Evolutionary conservation across 2,888 invertebrate genomes (phyloP).

Genomic region (Dasysyrphus albostriatus): DNA sequence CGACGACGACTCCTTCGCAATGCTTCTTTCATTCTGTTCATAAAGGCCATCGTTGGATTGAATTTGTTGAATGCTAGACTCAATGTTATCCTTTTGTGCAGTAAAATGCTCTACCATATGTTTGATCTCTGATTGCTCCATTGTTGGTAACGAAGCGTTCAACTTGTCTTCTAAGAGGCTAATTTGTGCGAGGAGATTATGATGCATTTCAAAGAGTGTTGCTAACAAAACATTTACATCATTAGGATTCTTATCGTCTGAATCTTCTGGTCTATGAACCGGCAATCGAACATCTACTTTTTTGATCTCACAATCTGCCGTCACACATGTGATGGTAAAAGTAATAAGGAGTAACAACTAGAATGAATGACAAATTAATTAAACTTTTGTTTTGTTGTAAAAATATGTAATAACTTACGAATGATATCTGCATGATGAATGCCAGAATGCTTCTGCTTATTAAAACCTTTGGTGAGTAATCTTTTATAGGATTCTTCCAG

Average conservation of each 20-base stretch:
- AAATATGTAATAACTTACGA: slow-evolving; percentile 42
- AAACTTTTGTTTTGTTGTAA: not conserved
- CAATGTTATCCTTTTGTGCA: slow-evolving; percentile 64
- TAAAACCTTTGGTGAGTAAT: slow-evolving; percentile 7
- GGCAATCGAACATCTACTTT: slow-evolving; percentile 5
- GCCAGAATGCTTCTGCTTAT: slow-evolving; percentile 41
- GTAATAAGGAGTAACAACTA: slow-evolving; percentile 14
- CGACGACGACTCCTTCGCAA: not conserved
- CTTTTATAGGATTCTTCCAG: slow-evolving; percentile 48
- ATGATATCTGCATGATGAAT: slow-evolving; percentile 38
- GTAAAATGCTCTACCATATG: slow-evolving; percentile 57
- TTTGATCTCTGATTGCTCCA: slow-evolving; percentile 15
- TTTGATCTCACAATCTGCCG: not conserved
- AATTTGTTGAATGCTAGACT: slow-evolving; percentile 47
- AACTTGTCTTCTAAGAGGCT: slow-evolving; percentile 9
- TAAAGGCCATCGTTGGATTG: slow-evolving; percentile 11
- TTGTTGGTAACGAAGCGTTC: not conserved
- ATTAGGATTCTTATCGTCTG: not conserved
- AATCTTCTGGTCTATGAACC: slow-evolving; percentile 16
- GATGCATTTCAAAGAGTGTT: slow-evolving; percentile 45
- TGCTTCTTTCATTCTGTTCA: not conserved
- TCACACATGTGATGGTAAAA: not conserved
- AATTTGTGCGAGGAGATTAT: slow-evolving; percentile 42
- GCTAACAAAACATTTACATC: slow-evolving; percentile 26
- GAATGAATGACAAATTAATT: not conserved